Evolutionary conservation across 2,797 vertebrate genomes (phyloP).

Genomic region (Pseudocheirus occidentalis): DNA sequence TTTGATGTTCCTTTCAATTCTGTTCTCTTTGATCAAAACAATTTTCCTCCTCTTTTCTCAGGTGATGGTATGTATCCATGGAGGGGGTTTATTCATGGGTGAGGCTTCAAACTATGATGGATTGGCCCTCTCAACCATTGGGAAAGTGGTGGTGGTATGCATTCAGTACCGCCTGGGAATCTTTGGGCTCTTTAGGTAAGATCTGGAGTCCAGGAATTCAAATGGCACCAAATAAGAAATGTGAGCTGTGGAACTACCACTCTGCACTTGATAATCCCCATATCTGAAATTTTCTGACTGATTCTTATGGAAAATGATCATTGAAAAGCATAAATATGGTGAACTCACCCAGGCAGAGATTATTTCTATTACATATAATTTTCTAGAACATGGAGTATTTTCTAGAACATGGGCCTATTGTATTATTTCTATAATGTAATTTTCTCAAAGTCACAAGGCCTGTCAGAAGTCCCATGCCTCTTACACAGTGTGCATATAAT

Average conservation of each 20-base stretch:
- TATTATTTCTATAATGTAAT: background rate
- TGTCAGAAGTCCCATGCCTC: background rate
- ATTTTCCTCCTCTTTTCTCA: slow-evolving; percentile 64
- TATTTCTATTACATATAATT: background rate
- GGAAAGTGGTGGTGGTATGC: slow-evolving; percentile 88
- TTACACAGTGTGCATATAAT: background rate
- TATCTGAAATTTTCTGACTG: background rate
- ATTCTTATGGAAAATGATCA: background rate
- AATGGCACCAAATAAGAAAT: background rate
- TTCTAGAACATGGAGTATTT: background rate
- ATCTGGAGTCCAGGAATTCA: background rate
- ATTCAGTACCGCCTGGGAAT: slow-evolving; percentile 91
- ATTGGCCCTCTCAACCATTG: slow-evolving; percentile 87
- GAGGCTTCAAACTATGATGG: slow-evolving; percentile 88
- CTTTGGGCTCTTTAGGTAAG: slow-evolving; percentile 90
- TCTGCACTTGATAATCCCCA: background rate
- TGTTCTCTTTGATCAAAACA: background rate
- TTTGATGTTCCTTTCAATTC: background rate
- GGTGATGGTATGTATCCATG: slow-evolving; percentile 93
- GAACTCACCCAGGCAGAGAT: background rate
- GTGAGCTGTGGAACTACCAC: background rate
- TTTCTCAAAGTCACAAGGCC: background rate
- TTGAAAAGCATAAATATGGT: background rate
- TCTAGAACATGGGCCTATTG: background rate
- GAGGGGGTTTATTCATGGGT: slow-evolving; percentile 85